phyloP scores from a whole-genome alignment of 1,140 invertebrate genomes.

The Pseudomyrmex cubaensis region DNA sequence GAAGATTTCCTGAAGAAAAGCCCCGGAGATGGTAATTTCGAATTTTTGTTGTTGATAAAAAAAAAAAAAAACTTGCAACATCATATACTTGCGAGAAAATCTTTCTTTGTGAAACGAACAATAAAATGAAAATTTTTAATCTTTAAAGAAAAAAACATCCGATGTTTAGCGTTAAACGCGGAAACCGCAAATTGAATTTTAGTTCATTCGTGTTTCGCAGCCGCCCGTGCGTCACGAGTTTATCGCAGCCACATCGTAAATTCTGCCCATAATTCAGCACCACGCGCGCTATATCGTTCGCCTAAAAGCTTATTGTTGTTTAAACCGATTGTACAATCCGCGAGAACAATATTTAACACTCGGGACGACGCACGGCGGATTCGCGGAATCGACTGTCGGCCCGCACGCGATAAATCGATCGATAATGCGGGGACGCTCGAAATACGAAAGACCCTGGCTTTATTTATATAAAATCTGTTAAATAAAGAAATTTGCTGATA shows the following conservation, averaged over 20 bases:
- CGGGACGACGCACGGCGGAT: not conserved
- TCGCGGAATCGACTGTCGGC: not conserved
- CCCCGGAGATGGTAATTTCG: too few species aligned
- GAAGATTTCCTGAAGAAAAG: too few species aligned
- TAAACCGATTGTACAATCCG: constrained; percentile 2
- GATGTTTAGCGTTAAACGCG: not conserved
- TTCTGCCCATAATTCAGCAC: constrained; percentile 20
- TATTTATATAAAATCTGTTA: not conserved
- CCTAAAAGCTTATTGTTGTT: constrained; percentile 27
- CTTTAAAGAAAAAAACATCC: not conserved
- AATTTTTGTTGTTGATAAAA: not conserved
- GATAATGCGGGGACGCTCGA: constrained; percentile 22
- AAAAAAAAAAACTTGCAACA: not conserved
- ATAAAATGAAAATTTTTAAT: not conserved
- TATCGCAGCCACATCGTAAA: constrained; percentile 37
- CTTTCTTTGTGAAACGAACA: not conserved
- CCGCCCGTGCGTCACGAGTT: constrained; percentile 3
- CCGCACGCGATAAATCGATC: constrained; percentile 18
- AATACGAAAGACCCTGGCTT: constrained; percentile 11
- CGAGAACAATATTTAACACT: constrained; percentile 19
- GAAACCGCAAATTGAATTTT: constrained; percentile 15
- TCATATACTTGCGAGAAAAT: too few species aligned
- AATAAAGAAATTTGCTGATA: constrained; percentile 14
- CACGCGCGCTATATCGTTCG: not conserved
- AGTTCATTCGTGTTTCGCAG: not conserved